Evolutionary conservation across 2,888 invertebrate species (phyloP).

Genomic region (Myopa tessellatipennis): DNA sequence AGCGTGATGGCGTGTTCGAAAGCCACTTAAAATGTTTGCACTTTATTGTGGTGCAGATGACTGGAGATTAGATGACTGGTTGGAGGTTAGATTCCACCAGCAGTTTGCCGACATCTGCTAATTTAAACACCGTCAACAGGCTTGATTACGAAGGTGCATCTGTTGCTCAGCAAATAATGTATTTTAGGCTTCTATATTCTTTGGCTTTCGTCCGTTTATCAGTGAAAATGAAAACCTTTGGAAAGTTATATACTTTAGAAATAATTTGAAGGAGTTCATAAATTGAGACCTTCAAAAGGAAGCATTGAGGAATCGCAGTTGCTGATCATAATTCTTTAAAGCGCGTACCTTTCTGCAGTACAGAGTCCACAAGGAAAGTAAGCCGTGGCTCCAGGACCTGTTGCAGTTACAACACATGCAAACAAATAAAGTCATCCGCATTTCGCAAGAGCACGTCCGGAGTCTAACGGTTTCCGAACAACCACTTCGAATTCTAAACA

Average conservation of each 20-base stretch:
- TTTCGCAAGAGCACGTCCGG: constrained; percentile 1
- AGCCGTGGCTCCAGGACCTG: not conserved
- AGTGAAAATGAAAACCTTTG: too few species aligned
- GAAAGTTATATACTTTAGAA: too few species aligned
- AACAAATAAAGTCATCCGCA: constrained; percentile 8
- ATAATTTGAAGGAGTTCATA: too few species aligned
- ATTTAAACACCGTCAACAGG: not conserved
- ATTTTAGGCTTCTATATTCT: not conserved
- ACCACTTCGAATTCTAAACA: not conserved
- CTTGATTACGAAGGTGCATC: too few species aligned
- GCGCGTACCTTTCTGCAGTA: too few species aligned
- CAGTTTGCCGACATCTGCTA: not conserved
- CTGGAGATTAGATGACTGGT: too few species aligned
- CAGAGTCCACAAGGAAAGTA: too few species aligned
- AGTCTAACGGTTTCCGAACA: not conserved
- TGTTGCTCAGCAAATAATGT: too few species aligned
- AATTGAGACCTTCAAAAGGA: not conserved
- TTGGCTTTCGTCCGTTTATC: not conserved
- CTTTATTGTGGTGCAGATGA: not conserved
- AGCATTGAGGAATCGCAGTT: not conserved
- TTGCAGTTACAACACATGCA: not conserved
- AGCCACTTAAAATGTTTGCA: not conserved
- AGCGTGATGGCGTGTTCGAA: not conserved
- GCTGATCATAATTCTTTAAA: not conserved
- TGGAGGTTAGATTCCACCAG: not conserved